phyloP scores from a whole-genome alignment of 2,113 vertebrate genomes.

The Artemisiospiza belli region DNA sequence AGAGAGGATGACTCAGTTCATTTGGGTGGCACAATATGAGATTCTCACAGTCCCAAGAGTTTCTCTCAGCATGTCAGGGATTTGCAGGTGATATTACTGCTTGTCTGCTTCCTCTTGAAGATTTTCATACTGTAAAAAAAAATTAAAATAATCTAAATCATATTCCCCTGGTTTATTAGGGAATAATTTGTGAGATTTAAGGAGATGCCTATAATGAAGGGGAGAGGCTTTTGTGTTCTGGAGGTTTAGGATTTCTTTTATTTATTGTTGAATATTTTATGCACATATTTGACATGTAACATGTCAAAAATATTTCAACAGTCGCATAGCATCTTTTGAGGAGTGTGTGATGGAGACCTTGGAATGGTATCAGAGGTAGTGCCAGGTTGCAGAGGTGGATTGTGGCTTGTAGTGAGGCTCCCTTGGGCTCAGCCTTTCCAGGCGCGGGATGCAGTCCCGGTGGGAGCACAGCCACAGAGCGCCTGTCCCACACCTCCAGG shows the following conservation, averaged over 20 bases:
- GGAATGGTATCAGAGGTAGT: no score
- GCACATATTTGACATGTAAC: not conserved
- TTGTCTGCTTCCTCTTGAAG: not conserved
- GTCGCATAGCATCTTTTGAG: not conserved
- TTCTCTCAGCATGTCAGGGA: not conserved
- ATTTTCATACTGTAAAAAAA: not conserved
- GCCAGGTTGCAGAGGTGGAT: not conserved
- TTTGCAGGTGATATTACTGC: constrained; percentile 2
- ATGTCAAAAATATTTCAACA: not conserved
- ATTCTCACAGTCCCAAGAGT: not conserved
- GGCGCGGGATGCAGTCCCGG: not conserved
- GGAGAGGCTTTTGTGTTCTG: not conserved
- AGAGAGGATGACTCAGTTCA: constrained; percentile 55
- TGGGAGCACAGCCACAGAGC: not conserved
- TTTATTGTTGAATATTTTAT: not conserved
- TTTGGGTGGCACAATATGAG: constrained; percentile 8
- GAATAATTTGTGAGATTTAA: not conserved
- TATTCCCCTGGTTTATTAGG: not conserved
- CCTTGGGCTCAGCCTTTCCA: not conserved
- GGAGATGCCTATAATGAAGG: not conserved
- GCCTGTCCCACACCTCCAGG: fast-evolving
- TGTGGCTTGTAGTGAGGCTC: not conserved
- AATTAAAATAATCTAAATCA: not conserved
- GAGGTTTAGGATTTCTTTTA: not conserved
- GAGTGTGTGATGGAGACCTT: not conserved